Evolutionary conservation across 2,797 vertebrate genomes (phyloP).

Genomic region (Geotrypetes seraphini): DNA sequence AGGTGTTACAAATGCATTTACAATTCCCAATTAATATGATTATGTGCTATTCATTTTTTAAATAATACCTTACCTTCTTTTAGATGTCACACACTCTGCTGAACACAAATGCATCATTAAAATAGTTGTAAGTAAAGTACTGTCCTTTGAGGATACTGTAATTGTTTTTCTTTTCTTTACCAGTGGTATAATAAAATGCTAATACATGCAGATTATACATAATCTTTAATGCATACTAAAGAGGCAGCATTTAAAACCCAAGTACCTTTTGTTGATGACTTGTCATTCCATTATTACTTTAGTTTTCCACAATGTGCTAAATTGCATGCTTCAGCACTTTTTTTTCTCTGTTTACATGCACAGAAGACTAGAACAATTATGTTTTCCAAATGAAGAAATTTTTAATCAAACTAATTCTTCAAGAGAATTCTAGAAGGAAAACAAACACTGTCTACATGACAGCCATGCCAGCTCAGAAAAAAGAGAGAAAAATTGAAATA

Average conservation of each 20-base stretch:
- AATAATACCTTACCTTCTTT: too few relatives aligned
- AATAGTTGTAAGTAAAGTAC: constrained; percentile 51
- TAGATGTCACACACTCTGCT: constrained; percentile 19
- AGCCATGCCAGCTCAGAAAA: constrained; percentile 40
- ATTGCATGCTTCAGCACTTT: constrained; percentile 9
- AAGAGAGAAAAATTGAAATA: constrained; percentile 63
- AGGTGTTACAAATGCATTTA: constrained; percentile 18
- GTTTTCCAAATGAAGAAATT: constrained; percentile 28
- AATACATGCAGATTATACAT: constrained; percentile 68
- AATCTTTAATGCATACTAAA: constrained; percentile 57
- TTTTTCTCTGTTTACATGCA: constrained; percentile 17
- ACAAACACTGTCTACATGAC: constrained; percentile 43
- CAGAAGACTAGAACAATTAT: constrained; percentile 17
- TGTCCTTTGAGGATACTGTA: constrained; percentile 49
- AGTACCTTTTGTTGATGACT: constrained; percentile 35
- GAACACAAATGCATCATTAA: constrained; percentile 45
- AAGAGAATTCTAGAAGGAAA: constrained; percentile 46
- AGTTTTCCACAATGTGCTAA: constrained; percentile 16
- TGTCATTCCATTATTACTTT: constrained; percentile 29
- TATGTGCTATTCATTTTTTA: constrained; percentile 23
- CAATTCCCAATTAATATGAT: constrained; percentile 17
- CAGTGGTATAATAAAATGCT: constrained; percentile 61
- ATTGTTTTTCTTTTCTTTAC: constrained; percentile 53
- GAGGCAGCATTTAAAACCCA: constrained; percentile 40
- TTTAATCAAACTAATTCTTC: constrained; percentile 43